These are phyloP conservation scores for Autographa gamma DNA, from an alignment of 2,888 invertebrate species.

Conservation along the genomic window DNA sequence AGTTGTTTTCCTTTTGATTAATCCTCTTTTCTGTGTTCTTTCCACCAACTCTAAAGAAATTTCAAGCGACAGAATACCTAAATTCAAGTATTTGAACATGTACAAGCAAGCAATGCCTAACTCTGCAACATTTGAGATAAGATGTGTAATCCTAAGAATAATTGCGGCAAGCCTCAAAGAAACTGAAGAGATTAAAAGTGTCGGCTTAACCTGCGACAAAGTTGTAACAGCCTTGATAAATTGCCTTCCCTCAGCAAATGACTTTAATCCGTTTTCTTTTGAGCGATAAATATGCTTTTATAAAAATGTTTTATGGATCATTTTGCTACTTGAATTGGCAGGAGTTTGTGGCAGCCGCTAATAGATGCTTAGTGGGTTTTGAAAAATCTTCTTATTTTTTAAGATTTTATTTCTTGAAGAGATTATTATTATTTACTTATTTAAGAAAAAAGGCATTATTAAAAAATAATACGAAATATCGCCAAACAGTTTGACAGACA, in stretches of 20 bases:
- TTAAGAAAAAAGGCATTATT: too few species aligned
- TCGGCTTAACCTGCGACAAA: constrained; percentile 12
- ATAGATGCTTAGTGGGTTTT: neutral
- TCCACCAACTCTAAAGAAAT: too few species aligned
- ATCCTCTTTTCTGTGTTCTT: too few species aligned
- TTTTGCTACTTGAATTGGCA: neutral
- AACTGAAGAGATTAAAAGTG: constrained; percentile 35
- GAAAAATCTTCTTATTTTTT: neutral
- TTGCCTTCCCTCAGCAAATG: constrained; percentile 2
- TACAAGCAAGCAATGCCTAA: neutral
- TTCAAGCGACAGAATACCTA: neutral
- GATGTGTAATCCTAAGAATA: constrained; percentile 42
- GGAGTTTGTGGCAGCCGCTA: neutral
- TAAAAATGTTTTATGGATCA: neutral
- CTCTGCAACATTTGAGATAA: neutral
- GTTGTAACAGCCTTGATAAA: constrained; percentile 24
- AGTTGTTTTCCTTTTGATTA: too few species aligned
- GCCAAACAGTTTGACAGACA: too few species aligned
- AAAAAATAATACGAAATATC: too few species aligned
- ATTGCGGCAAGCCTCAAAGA: constrained; percentile 33
- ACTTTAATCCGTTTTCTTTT: constrained; percentile 7
- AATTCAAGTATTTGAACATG: neutral
- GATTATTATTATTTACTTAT: too few species aligned
- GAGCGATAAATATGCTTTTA: neutral
- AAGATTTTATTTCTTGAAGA: too few species aligned